Evolutionary conservation across 2,888 invertebrate species (phyloP).

Genomic region (Dione vanillae): DNA sequence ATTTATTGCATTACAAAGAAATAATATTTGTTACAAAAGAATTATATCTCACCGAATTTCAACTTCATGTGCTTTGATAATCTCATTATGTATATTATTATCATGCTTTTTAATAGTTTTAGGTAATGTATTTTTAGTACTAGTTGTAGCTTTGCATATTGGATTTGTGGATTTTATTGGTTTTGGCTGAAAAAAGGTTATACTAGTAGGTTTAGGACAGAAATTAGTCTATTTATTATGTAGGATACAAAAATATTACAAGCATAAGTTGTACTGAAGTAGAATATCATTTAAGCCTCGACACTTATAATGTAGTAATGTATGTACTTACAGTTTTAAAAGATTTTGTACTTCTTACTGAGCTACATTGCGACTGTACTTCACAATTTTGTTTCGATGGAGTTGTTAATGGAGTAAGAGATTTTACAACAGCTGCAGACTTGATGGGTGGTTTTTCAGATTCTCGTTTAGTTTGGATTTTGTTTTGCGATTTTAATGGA

Average conservation of each 20-base stretch:
- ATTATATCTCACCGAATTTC: slow-evolving; percentile 69
- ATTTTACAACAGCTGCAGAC: slow-evolving; percentile 39
- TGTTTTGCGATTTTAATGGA: slow-evolving; percentile 53
- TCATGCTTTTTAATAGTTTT: slow-evolving; percentile 50
- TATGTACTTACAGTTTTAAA: slow-evolving; percentile 70
- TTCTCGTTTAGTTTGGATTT: slow-evolving; percentile 52
- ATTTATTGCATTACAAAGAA: neutral
- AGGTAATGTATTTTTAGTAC: slow-evolving; percentile 56
- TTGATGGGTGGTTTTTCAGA: slow-evolving; percentile 57
- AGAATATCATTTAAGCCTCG: no score
- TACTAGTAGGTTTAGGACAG: neutral
- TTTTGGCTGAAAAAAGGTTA: slow-evolving; percentile 61
- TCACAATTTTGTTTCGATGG: slow-evolving; percentile 57
- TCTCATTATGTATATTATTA: slow-evolving; percentile 60
- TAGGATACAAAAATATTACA: no score
- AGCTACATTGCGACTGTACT: slow-evolving; percentile 70
- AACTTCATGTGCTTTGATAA: slow-evolving; percentile 74
- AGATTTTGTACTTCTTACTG: slow-evolving; percentile 65
- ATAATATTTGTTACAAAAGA: neutral
- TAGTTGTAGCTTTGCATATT: slow-evolving; percentile 54
- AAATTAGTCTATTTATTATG: neutral
- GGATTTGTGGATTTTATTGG: slow-evolving; percentile 55
- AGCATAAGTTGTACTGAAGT: no score
- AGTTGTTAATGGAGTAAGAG: slow-evolving; percentile 50
- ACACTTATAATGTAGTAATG: neutral